Evolutionary conservation across 2,888 invertebrate genomes (phyloP).

Genomic region (Therioaphis trifolii): DNA sequence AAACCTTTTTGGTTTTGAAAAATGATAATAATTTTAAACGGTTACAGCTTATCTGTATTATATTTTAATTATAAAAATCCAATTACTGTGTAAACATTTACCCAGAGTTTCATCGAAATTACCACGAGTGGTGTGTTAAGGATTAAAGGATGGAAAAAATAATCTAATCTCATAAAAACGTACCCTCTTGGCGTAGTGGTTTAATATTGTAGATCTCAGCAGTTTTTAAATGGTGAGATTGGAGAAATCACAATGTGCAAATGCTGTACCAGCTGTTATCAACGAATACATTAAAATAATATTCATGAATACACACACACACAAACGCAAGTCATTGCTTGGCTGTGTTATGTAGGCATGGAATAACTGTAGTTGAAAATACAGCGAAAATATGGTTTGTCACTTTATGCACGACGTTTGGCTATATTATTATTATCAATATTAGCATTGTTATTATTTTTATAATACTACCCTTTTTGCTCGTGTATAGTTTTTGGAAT

Average conservation of each 20-base stretch:
- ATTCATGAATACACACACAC: too few species aligned
- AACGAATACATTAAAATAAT: too few species aligned
- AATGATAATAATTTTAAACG: not conserved
- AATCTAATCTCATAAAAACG: not conserved
- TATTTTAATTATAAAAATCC: conserved; percentile 4
- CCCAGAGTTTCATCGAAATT: not conserved
- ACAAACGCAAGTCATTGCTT: too few species aligned
- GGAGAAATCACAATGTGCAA: too few species aligned
- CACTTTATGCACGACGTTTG: too few species aligned
- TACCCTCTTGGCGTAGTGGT: too few species aligned
- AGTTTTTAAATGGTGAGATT: too few species aligned
- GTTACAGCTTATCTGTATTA: not conserved
- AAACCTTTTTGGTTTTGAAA: too few species aligned
- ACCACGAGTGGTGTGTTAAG: not conserved
- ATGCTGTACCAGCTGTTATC: too few species aligned
- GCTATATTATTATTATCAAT: not conserved
- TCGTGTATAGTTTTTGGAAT: not conserved
- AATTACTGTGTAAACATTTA: not conserved
- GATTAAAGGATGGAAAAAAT: not conserved
- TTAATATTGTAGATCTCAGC: too few species aligned
- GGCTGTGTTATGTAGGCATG: too few species aligned
- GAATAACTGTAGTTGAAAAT: not conserved
- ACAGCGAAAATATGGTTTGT: not conserved
- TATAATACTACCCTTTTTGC: not conserved
- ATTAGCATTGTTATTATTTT: not conserved